These are phyloP conservation scores for Pimpla rufipes DNA, from an alignment of 2,888 invertebrate species.

Conservation along the genomic window DNA sequence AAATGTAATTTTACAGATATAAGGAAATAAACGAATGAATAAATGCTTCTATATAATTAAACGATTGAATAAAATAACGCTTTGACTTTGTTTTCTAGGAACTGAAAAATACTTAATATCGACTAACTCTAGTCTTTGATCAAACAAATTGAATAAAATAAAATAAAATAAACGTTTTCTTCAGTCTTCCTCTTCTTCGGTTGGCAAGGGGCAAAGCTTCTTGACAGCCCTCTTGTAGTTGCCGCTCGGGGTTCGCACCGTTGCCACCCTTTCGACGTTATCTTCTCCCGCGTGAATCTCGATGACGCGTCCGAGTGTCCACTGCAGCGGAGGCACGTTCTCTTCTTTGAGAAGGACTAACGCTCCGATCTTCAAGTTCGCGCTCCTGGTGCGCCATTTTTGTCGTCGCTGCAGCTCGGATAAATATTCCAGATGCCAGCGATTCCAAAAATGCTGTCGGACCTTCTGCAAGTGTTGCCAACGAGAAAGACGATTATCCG, in stretches of 20 bases:
- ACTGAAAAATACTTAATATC: too few relatives aligned
- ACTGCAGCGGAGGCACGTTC: slow-evolving; percentile 73
- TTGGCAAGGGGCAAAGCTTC: slow-evolving; percentile 72
- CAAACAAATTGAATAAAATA: too few relatives aligned
- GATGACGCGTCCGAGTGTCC: slow-evolving; percentile 74
- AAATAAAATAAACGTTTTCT: too few relatives aligned
- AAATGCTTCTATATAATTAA: too few relatives aligned
- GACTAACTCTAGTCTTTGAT: too few relatives aligned
- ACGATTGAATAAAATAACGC: too few relatives aligned
- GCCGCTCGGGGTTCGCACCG: slow-evolving; percentile 73
- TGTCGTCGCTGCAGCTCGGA: slow-evolving; percentile 56
- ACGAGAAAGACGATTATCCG: slow-evolving; percentile 59
- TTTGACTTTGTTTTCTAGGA: too few relatives aligned
- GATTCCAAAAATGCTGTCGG: slow-evolving; percentile 66
- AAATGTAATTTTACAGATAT: too few relatives aligned
- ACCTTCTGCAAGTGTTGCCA: slow-evolving; percentile 71
- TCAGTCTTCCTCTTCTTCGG: slow-evolving; percentile 26
- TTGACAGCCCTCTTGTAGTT: slow-evolving; percentile 57
- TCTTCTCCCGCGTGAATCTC: slow-evolving; percentile 76
- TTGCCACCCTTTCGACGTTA: slow-evolving; percentile 72
- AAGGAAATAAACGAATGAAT: too few relatives aligned
- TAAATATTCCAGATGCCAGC: slow-evolving; percentile 65
- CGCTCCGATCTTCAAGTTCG: slow-evolving; percentile 70
- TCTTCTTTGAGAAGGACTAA: slow-evolving; percentile 78
- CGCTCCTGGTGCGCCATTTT: slow-evolving; percentile 54